Evolutionary conservation across 2,888 invertebrate species (phyloP), one percentile per base, ranked within the genome.

Genomic region (Bombyx huttoni): DNA sequence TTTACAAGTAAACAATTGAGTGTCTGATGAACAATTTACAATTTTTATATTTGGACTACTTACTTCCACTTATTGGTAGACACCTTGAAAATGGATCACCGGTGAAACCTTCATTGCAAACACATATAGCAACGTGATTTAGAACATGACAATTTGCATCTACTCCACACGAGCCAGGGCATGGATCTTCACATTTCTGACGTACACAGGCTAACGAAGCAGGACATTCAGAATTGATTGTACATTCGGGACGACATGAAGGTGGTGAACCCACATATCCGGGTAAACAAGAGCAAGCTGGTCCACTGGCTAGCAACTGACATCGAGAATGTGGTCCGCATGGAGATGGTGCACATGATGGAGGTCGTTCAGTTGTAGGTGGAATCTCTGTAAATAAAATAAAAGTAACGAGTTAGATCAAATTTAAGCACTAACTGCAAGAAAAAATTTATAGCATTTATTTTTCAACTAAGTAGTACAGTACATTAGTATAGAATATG

Each of bases 311-410:
- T 57, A 93, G 86, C 57, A 94, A 88, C 71, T 94, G 94, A 66
- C 96, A 96, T 55, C 93, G 91, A 0, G 96, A 93, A 74, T 96
- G 94, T 1, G 94, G 93, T 14, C 96, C 96, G 68, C 96, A 96
- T 0, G 96, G 95, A 24, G 94, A 94, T 50, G 96, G 95, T 34
- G 90, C 90, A 71, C 96, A 96, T 14, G 94, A 93, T 56, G 94
- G 94, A 58, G 93, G 92, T 54, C 91, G 87, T 70, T 91, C 92
- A 0, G 93, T 93, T 51, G 84, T 75, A 53, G 79, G 61, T 63
- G 69, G 75, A 56, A 81, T 78, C 61, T 73, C 81, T 80, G 59
- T 55, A 78, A 73, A 55, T 56, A 13, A 51, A 58, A 52, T 7
- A 24, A 35, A 55, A 50, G 53, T 40, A 40, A 40, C 8, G 7